These are phyloP conservation scores for Vidua chalybeata DNA, from an alignment of 2,113 vertebrate species.

Conservation along the genomic window DNA sequence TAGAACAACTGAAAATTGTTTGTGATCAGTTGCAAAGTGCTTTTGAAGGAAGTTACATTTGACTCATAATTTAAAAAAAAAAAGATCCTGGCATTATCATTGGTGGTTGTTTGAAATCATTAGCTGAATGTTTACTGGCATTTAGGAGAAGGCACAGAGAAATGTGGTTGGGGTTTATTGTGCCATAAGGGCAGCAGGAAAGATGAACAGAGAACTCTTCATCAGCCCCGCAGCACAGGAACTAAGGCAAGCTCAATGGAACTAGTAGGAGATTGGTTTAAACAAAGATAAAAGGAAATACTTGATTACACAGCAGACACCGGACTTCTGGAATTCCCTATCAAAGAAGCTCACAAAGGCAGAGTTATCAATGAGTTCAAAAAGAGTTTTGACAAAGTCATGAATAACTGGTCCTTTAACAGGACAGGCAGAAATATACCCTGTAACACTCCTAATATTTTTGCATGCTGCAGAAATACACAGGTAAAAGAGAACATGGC, in stretches of 20 bases:
- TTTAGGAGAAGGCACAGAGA: not conserved
- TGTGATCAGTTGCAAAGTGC: not conserved
- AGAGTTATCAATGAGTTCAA: not conserved
- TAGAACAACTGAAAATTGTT: not conserved
- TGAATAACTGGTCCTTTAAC: not conserved
- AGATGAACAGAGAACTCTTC: not conserved
- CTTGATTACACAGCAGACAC: not conserved
- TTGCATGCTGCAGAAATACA: not conserved
- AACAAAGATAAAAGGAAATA: not conserved
- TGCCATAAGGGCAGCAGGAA: not conserved
- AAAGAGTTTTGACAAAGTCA: not conserved
- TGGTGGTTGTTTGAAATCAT: not conserved
- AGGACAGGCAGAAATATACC: not conserved
- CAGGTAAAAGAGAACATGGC: not conserved
- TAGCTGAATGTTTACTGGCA: not conserved
- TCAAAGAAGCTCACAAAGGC: not conserved
- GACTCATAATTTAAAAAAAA: not conserved
- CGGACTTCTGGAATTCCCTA: not conserved
- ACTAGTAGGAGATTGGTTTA: not conserved
- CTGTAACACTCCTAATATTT: not conserved
- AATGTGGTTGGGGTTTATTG: not conserved
- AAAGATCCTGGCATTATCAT: not conserved
- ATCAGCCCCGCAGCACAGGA: not conserved
- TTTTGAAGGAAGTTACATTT: not conserved
- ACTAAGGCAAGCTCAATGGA: not conserved